These are phyloP conservation scores for Stichodactyla helianthus DNA, from an alignment of 64 coral and sea anemone species.

Conservation along the genomic window DNA sequence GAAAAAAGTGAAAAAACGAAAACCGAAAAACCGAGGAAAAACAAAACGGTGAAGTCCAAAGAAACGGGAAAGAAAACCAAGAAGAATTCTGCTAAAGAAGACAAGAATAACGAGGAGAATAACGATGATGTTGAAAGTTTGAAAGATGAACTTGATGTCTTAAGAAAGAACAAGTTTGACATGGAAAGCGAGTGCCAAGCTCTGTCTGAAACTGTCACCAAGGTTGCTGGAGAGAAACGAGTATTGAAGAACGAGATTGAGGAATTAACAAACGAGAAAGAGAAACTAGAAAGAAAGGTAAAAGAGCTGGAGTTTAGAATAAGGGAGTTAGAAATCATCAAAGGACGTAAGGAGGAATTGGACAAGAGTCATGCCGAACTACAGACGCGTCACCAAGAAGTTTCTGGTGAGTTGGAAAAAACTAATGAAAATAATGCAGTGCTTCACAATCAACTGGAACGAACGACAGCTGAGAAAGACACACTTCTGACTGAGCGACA, in stretches of 20 bases:
- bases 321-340: constrained; percentile 49
- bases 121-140: constrained; percentile 28
- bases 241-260: constrained; percentile 55
- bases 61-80: constrained; percentile 41
- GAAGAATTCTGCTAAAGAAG: constrained; percentile 24
- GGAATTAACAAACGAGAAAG: constrained; percentile 63
- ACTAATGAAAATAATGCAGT: constrained; percentile 26
- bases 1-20: constrained; percentile 58
- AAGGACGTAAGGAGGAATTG: constrained; percentile 60
- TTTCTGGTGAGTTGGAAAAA: constrained; percentile 45
- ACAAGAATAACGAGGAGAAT: constrained; percentile 25
- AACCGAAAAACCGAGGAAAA: constrained; percentile 43
- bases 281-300: constrained; percentile 45
- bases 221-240: constrained; percentile 83
- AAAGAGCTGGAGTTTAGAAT: constrained; percentile 44
- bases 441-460: constrained; percentile 41
- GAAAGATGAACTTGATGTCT: constrained; percentile 40
- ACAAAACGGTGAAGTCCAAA: constrained; percentile 2
- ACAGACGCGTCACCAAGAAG: constrained; percentile 33
- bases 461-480: constrained; percentile 40
- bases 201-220: constrained; percentile 79
- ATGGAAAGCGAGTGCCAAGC: constrained; percentile 80
- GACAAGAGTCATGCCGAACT: constrained; percentile 48
- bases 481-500: constrained; percentile 29
- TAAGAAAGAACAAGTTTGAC: constrained; percentile 54